These are phyloP conservation scores for Procambarus clarkii DNA, from an alignment of 1,140 invertebrate genomes.

Conservation along the genomic window DNA sequence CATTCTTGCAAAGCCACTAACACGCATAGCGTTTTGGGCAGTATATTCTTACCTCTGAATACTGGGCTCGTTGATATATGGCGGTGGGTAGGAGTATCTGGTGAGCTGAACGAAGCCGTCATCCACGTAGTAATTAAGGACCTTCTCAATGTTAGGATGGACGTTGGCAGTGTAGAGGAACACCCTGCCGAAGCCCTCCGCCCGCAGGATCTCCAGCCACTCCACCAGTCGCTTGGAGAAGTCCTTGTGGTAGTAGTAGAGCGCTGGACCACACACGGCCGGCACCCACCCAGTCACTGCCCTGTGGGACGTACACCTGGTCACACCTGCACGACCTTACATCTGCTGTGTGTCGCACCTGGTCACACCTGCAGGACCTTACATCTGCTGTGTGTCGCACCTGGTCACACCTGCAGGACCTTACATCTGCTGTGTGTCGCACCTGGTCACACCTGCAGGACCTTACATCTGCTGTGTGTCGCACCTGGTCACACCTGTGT, in stretches of 20 bases:
- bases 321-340: too few species aligned
- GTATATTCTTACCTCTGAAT: slow-evolving; percentile 61
- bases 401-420: too few species aligned
- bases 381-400: too few species aligned
- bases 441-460: too few species aligned
- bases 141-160: slow-evolving; percentile 60
- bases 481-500: too few species aligned
- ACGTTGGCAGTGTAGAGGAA: slow-evolving; percentile 49
- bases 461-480: too few species aligned
- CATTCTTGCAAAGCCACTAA: too few species aligned
- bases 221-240: slow-evolving; percentile 58
- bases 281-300: slow-evolving; percentile 8
- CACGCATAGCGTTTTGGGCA: too few species aligned
- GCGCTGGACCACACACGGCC: slow-evolving; percentile 57
- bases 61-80: slow-evolving; percentile 63
- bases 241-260: slow-evolving; percentile 66
- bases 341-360: too few species aligned
- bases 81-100: slow-evolving; percentile 51
- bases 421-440: too few species aligned
- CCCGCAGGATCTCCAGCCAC: slow-evolving; percentile 63
- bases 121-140: slow-evolving; percentile 56
- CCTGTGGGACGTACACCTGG: too few species aligned
- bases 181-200: slow-evolving; percentile 44
- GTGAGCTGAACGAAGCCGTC: slow-evolving; percentile 61
- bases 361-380: too few species aligned